phyloP scores from a whole-genome alignment of 1,140 invertebrate genomes.

The Drosophila kikkawai region DNA sequence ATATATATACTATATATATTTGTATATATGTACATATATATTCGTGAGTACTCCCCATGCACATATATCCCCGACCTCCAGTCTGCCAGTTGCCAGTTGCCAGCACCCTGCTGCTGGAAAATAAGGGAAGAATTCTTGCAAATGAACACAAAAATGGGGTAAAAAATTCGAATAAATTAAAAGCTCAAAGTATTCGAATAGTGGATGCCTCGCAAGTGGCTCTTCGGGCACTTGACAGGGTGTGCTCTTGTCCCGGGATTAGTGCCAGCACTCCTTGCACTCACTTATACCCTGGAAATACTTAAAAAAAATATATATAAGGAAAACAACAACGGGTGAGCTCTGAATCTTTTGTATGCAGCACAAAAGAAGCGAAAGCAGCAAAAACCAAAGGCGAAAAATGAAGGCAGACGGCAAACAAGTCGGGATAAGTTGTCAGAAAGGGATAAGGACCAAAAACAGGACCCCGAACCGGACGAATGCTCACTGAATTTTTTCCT shows the following conservation, averaged over 20 bases:
- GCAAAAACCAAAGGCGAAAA: slow-evolving; percentile 44
- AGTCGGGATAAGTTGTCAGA: slow-evolving; percentile 62
- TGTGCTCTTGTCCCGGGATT: slow-evolving; percentile 1
- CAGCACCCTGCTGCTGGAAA: slow-evolving; percentile 39
- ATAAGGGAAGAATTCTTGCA: slow-evolving; percentile 81
- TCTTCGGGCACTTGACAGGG: background rate
- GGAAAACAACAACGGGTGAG: slow-evolving; percentile 65
- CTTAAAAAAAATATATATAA: slow-evolving; percentile 11
- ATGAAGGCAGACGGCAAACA: slow-evolving; percentile 42
- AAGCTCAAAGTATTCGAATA: slow-evolving; percentile 26
- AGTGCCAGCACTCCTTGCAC: slow-evolving; percentile 1
- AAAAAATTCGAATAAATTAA: slow-evolving; percentile 47
- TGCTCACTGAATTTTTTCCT: slow-evolving; percentile 17
- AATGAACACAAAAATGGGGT: slow-evolving; percentile 75
- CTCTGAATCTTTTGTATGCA: slow-evolving; percentile 78
- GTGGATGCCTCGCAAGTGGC: slow-evolving; percentile 24
- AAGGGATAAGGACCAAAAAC: slow-evolving; percentile 34
- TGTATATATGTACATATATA: slow-evolving; percentile 13
- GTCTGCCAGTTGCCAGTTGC: slow-evolving; percentile 30
- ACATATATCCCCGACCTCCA: slow-evolving; percentile 17
- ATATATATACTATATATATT: slow-evolving; percentile 4
- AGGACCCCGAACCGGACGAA: slow-evolving; percentile 22
- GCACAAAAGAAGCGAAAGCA: slow-evolving; percentile 68
- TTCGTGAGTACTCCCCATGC: slow-evolving; percentile 23
- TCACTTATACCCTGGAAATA: slow-evolving; percentile 14